Evolutionary conservation across 2,797 vertebrate genomes (phyloP), one percentile per base, ranked within the genome.

Genomic region (Cyprinella venusta): DNA sequence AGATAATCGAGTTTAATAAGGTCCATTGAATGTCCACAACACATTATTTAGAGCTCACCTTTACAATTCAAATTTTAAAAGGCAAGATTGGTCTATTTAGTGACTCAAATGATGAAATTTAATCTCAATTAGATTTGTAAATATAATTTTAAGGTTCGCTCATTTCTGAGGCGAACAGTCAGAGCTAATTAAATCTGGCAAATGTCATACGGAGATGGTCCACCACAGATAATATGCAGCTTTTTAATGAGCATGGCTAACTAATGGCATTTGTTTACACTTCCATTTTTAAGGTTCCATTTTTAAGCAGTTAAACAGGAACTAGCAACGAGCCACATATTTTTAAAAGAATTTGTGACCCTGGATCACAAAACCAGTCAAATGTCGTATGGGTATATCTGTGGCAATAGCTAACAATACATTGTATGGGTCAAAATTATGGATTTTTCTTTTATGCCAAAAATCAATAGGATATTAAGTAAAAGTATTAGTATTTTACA

Each of bases 91-190:
- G 24, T 36, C 54, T 61, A 63, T 63, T 81, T 71, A 36, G 68
- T 81, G 52, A 71, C 67, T 80, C 38, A 63, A 65, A n/a, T 50
- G 6, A 50, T 77, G 18, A 64, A 64, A 64, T 74, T 30, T 21
- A 21, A 33, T 38, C 70, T 74, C 9, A 81, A 19, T 38, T 71
- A 36, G 13, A 48, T 70, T 59, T 80, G 40, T 45, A 50, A 72
- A 61, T n/a, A 64, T 72, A 0, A 38, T 50, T 78, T 78, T 16
- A 45, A 77, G 59, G 59, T 64, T 77, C 3, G 6, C 59, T 64
- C 24, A 33, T 50, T 50, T 63, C 42, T 36, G 26, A 10, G 19
- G 38, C 26, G 16, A 70, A 26, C 9, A 69, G 40, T 74, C 21
- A 21, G 21, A 48, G 40, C 8, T 33, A 64, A 72, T 81, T 81